phyloP scores from a whole-genome alignment of 1,140 invertebrate species.

The Piezodorus guildinii region DNA sequence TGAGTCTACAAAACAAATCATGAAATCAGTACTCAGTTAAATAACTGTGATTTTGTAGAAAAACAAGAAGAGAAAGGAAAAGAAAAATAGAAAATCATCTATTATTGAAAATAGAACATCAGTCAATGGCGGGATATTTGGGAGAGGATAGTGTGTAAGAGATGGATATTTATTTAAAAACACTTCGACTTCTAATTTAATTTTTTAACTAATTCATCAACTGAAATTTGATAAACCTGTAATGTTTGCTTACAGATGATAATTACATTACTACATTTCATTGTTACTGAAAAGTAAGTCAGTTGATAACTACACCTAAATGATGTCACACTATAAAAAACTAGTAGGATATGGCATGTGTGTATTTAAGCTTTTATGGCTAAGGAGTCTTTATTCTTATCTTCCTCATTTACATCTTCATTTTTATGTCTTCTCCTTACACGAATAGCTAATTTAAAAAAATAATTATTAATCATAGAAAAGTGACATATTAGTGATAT shows the following conservation, averaged over 20 bases:
- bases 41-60: not conserved
- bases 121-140: constrained; percentile 21
- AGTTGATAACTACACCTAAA: not conserved
- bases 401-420: constrained; percentile 20
- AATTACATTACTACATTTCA: not conserved
- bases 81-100: not conserved
- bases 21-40: too few species aligned
- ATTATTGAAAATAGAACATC: constrained; percentile 27
- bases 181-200: too few species aligned
- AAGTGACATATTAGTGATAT: not conserved
- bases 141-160: not conserved
- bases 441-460: not conserved
- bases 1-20: too few species aligned
- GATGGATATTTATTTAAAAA: too few species aligned
- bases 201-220: too few species aligned
- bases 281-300: too few species aligned
- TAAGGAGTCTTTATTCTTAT: not conserved
- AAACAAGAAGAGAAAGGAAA: not conserved
- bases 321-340: not conserved
- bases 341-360: constrained; percentile 6
- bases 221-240: too few species aligned
- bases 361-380: constrained; percentile 21
- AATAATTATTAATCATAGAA: constrained; percentile 5
- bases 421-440: constrained; percentile 10
- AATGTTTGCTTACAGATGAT: not conserved